Evolutionary conservation across 2,113 vertebrate genomes (phyloP).

Genomic region (Aspidoscelis tigris): DNA sequence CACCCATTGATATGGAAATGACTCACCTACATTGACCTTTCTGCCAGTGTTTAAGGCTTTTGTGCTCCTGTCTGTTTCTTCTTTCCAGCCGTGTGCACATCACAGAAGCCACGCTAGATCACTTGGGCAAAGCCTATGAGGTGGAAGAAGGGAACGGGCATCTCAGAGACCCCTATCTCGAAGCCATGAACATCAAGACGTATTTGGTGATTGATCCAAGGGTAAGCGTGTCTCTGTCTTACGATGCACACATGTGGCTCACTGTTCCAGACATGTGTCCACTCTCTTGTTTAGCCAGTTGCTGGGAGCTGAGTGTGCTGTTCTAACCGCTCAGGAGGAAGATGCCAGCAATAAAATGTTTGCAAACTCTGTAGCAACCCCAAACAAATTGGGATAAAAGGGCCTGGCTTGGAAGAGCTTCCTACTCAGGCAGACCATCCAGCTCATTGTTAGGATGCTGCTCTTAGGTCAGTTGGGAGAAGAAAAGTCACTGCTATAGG

Average conservation of each 20-base stretch:
- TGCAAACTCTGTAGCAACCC: background rate
- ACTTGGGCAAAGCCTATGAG: conserved; percentile 93
- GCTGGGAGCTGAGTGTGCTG: background rate
- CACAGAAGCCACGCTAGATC: conserved; percentile 94
- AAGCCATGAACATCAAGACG: conserved; percentile 89
- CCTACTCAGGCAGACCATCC: background rate
- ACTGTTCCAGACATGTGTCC: too few relatives aligned
- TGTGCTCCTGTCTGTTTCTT: conserved; percentile 35
- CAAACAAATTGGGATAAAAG: background rate
- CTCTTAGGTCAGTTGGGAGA: too few relatives aligned
- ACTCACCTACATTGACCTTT: conserved; percentile 63
- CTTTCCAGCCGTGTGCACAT: conserved; percentile 91
- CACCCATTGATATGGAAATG: conserved; percentile 65
- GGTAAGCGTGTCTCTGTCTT: conserved; percentile 71
- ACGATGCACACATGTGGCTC: background rate
- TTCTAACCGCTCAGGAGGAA: background rate
- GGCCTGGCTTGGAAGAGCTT: background rate
- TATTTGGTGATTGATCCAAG: conserved; percentile 94
- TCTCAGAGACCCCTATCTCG: conserved; percentile 89
- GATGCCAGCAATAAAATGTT: background rate
- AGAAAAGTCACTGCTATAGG: too few relatives aligned
- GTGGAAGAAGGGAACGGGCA: conserved; percentile 95
- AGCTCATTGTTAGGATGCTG: background rate
- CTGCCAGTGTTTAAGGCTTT: conserved; percentile 42
- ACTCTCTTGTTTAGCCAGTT: background rate